Evolutionary conservation across 1,140 invertebrate genomes (phyloP), one percentile per base, ranked within the genome.

Genomic region (Aethina tumida): DNA sequence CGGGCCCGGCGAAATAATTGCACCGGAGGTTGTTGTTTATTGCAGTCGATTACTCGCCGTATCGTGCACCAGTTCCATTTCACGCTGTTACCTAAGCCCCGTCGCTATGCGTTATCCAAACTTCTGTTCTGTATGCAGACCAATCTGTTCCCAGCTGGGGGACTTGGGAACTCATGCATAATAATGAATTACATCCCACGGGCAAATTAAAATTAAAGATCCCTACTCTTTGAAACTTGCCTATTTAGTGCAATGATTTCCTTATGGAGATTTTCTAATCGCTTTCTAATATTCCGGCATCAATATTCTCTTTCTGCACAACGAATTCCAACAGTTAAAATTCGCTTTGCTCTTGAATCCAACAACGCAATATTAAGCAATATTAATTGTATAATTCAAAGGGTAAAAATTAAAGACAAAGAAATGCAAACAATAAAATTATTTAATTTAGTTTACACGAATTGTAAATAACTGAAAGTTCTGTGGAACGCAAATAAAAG

Each of bases 141-240:
- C 53, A 56, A 56, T 56, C 53, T 56, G 53, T 53, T 53, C 47
- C 41, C 35, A 31, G 33, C 43, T 35, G 41, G 46, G 42, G 49
- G 46, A 35, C 31, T 39, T 35, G 45, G 50, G 46, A 53, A 39
- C 56, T 62, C 59, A 62, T 62, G 60, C 60, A 62, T 62, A 62
- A 54, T 62, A 62, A 62, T 62, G 60, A 62, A 62, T 62, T 60
- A 60, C 56, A 39, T 61, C 59, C 58, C 60, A 34, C 37, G 58
- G 59, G 59, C 50, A 55, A 61, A 62, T 62, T 62, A 62, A 61
- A 60, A 58, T 59, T 59, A 60, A 61, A 60, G 55, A 49, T 56
- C 52, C 52, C 34, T 45, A 49, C 47, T 57, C 53, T 58, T 60
- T 50, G 55, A 60, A 62, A 60, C 53, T 62, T 59, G 49, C 49